Evolutionary conservation across 2,113 vertebrate genomes (phyloP).

Genomic region (Leucosticte australis): DNA sequence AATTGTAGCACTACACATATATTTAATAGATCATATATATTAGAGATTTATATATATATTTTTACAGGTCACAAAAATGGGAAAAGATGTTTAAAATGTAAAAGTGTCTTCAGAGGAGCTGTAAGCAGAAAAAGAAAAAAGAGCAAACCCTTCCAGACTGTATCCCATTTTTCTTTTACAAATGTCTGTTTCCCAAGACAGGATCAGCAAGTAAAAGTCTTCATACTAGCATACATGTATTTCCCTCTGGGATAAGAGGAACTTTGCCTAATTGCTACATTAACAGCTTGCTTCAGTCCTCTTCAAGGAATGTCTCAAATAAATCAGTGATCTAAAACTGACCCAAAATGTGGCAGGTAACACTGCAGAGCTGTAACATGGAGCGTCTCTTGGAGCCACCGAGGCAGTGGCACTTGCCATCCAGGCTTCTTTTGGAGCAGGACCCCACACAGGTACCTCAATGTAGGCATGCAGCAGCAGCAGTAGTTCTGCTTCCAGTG

Average conservation of each 20-base stretch:
- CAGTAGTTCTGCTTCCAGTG: not conserved
- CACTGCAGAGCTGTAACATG: not conserved
- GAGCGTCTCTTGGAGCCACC: not conserved
- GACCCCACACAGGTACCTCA: not conserved
- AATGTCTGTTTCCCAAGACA: not conserved
- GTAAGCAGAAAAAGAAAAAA: not conserved
- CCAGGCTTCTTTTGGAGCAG: not conserved
- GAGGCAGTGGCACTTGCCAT: rapidly evolving
- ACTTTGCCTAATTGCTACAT: not conserved
- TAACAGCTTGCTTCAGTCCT: not conserved
- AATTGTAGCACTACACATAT: not conserved
- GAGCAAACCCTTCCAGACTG: not conserved
- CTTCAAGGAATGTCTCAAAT: not conserved
- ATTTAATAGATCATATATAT: not conserved
- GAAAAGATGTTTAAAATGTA: not conserved
- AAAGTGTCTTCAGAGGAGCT: not conserved
- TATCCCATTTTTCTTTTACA: not conserved
- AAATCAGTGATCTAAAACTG: not conserved
- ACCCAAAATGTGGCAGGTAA: not conserved
- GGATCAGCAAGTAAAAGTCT: not conserved
- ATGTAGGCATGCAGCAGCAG: rapidly evolving
- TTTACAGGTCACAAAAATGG: not conserved
- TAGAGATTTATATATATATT: not conserved
- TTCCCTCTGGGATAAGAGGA: not conserved
- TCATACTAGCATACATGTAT: not conserved